These are phyloP conservation scores for Microtus richardsoni DNA, from an alignment of 2,113 vertebrate genomes.

Conservation along the genomic window DNA sequence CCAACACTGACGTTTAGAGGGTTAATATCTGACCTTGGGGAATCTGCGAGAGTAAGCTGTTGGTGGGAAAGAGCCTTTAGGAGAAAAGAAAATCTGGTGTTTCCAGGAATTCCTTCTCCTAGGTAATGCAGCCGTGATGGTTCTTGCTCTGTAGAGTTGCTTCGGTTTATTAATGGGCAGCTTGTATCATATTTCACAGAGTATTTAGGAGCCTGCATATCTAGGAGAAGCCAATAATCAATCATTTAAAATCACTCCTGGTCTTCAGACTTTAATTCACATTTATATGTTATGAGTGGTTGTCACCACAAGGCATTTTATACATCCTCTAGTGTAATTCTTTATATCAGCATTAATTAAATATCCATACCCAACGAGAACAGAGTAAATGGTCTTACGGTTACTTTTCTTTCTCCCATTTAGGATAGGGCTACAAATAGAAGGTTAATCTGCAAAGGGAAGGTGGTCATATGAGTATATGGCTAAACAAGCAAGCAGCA, in stretches of 20 bases:
- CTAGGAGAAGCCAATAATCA: neutral
- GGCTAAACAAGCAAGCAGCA: neutral
- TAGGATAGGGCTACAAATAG: neutral
- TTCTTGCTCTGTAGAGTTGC: neutral
- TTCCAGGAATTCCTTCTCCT: neutral
- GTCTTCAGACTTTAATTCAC: neutral
- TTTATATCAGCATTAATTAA: constrained; percentile 13
- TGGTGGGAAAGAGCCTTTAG: neutral
- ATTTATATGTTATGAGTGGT: neutral
- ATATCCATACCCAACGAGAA: neutral
- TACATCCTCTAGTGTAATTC: neutral
- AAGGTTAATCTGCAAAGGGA: neutral
- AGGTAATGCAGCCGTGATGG: neutral
- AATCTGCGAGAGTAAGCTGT: neutral
- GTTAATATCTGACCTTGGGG: neutral
- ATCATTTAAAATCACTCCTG: neutral
- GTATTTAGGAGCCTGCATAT: neutral
- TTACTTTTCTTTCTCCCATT: constrained; percentile 36
- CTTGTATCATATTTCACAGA: neutral
- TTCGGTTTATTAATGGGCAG: neutral
- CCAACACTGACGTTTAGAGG: neutral
- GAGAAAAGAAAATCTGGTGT: neutral
- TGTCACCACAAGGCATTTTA: neutral
- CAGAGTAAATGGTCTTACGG: neutral
- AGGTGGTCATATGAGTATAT: too few relatives aligned